These are phyloP conservation scores for Drosophila mojavensis DNA, from an alignment of 1,140 invertebrate species.

Conservation along the genomic window DNA sequence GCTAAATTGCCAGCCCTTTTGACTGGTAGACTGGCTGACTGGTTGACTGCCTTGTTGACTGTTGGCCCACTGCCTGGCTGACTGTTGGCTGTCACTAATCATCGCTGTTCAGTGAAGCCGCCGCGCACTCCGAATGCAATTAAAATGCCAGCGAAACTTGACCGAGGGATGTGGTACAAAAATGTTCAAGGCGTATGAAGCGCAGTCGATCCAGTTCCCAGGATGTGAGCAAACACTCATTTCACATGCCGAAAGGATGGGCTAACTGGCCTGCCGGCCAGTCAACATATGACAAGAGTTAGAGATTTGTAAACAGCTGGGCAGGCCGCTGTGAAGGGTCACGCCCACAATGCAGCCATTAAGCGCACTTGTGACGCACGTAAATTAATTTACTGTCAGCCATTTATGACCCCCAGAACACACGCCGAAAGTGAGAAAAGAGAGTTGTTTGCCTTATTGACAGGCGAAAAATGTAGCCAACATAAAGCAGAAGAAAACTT, in stretches of 20 bases:
- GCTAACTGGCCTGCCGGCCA: slow-evolving; percentile 10
- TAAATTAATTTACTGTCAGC: slow-evolving; percentile 77
- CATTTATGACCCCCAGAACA: slow-evolving; percentile 57
- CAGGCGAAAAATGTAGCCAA: slow-evolving; percentile 55
- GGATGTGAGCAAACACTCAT: slow-evolving; percentile 60
- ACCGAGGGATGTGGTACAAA: slow-evolving; percentile 34
- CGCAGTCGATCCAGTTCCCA: background rate
- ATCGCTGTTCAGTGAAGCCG: slow-evolving; percentile 23
- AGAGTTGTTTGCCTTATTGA: slow-evolving; percentile 65
- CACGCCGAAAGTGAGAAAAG: slow-evolving; percentile 28
- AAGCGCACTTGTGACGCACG: slow-evolving; percentile 77
- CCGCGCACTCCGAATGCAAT: slow-evolving; percentile 68
- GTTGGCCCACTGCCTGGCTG: background rate
- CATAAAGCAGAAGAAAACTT: slow-evolving; percentile 50
- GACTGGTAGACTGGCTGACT: background rate
- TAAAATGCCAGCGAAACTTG: slow-evolving; percentile 67
- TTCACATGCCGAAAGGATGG: slow-evolving; percentile 54
- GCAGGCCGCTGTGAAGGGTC: slow-evolving; percentile 26
- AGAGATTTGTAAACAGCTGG: slow-evolving; percentile 51
- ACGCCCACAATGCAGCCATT: slow-evolving; percentile 51
- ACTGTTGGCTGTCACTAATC: slow-evolving; percentile 19
- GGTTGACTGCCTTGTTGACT: no score
- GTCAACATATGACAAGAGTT: slow-evolving; percentile 38
- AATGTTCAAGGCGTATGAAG: slow-evolving; percentile 40
- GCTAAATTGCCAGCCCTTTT: slow-evolving; percentile 19